phyloP scores from a whole-genome alignment of 2,888 invertebrate genomes.

The Mystacides longicornis region DNA sequence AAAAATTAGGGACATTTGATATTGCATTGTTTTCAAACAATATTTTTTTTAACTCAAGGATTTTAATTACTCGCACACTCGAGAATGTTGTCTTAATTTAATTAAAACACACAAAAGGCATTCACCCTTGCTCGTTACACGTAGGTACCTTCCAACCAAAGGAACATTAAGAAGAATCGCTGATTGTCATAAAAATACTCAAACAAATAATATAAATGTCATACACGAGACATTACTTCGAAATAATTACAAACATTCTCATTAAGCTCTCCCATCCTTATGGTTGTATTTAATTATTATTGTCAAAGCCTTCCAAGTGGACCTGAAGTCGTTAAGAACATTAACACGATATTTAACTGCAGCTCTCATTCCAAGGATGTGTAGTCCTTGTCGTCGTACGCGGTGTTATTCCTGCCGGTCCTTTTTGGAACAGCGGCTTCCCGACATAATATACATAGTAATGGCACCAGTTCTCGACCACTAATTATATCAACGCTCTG shows the following conservation, averaged over 20 bases:
- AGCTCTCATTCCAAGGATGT: background rate
- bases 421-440: background rate
- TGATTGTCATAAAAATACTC: background rate
- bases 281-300: background rate
- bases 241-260: slow-evolving; percentile 1
- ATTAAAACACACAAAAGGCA: too few species aligned
- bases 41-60: too few species aligned
- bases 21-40: too few species aligned
- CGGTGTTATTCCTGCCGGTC: background rate
- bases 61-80: too few species aligned
- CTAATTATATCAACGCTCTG: background rate
- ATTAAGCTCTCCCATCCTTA: background rate
- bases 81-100: too few species aligned
- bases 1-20: too few species aligned
- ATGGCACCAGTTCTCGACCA: background rate
- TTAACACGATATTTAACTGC: background rate
- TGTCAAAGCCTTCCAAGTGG: background rate
- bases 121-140: too few species aligned
- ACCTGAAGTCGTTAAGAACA: background rate
- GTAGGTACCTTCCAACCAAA: too few species aligned
- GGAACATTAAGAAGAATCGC: background rate
- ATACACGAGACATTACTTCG: background rate
- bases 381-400: background rate
- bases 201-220: background rate
- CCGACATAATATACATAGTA: background rate